Conservation (phyloP, 2,888 invertebrate species). For the Sclerodermus sp. region DNA sequence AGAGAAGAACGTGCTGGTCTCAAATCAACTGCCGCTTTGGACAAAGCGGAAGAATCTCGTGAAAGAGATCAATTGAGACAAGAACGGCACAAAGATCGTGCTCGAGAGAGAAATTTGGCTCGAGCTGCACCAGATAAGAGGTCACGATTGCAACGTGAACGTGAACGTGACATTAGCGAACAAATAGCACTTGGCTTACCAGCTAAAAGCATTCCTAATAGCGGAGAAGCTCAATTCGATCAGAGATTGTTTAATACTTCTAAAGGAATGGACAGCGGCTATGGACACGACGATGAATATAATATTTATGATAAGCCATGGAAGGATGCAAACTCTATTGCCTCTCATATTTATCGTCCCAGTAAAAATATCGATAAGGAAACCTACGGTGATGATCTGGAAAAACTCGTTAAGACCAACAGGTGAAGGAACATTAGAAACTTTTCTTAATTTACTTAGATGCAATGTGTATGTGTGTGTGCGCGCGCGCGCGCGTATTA, state of each 20-base stretch:
- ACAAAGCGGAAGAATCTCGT: slow-evolving; percentile 71
- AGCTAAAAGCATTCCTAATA: slow-evolving; percentile 69
- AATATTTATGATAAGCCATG: slow-evolving; percentile 98
- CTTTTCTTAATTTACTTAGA: slow-evolving; percentile 1
- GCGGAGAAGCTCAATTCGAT: slow-evolving; percentile 87
- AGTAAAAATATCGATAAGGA: slow-evolving; percentile 87
- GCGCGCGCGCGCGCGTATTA: no score
- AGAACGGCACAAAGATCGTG: slow-evolving; percentile 88
- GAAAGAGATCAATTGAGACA: slow-evolving; percentile 86
- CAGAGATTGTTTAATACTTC: slow-evolving; percentile 93
- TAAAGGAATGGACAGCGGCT: slow-evolving; percentile 92
- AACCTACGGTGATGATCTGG: slow-evolving; percentile 87
- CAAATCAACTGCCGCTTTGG: slow-evolving; percentile 58
- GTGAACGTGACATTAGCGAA: slow-evolving; percentile 97
- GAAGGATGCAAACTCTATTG: slow-evolving; percentile 85
- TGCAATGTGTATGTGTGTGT: no score
- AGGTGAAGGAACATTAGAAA: slow-evolving; percentile 59
- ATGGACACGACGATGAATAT: slow-evolving; percentile 96
- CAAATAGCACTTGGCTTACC: slow-evolving; percentile 97
- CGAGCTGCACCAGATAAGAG: slow-evolving; percentile 94
- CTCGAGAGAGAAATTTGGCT: slow-evolving; percentile 89
- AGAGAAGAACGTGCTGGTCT: slow-evolving; percentile 92
- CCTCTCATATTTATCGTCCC: slow-evolving; percentile 88
- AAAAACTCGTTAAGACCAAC: slow-evolving; percentile 84
- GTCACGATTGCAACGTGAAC: slow-evolving; percentile 82